These are phyloP conservation scores for Physeter macrocephalus DNA, from an alignment of 2,113 vertebrate species.

Conservation along the genomic window DNA sequence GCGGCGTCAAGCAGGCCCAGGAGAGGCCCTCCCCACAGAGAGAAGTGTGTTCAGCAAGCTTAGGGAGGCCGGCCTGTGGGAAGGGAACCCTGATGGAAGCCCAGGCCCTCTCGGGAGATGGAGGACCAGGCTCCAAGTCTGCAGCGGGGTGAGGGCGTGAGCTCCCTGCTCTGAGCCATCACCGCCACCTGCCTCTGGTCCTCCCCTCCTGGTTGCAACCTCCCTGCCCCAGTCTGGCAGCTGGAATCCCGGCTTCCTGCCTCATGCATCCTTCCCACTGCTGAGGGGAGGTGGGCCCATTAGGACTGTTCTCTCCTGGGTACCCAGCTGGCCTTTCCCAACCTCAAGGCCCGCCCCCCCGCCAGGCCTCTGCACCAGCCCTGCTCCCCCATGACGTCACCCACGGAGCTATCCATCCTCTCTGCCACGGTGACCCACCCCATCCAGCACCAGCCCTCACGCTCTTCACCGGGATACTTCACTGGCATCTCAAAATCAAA, in stretches of 20 bases:
- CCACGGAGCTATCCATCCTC: background rate
- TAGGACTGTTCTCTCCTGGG: background rate
- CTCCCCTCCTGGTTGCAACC: background rate
- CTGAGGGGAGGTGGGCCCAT: background rate
- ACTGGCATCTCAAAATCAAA: background rate
- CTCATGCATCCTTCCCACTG: background rate
- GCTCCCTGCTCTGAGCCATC: background rate
- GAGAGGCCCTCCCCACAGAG: background rate
- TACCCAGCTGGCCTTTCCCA: background rate
- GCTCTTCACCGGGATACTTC: background rate
- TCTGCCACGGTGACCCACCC: no score
- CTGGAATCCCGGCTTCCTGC: background rate
- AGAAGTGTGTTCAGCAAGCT: background rate
- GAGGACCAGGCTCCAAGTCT: background rate
- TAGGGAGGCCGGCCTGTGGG: accelerated
- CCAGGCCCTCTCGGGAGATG: no score
- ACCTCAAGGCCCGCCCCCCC: no score
- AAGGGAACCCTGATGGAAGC: background rate
- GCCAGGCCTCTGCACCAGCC: background rate
- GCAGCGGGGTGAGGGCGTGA: background rate
- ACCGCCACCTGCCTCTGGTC: background rate
- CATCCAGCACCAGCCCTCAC: no score
- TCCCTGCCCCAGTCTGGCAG: background rate
- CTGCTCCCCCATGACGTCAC: background rate
- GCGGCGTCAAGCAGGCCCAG: no score